Evolutionary conservation across 2,797 vertebrate species (phyloP).

Genomic region (Lagorchestes hirsutus): DNA sequence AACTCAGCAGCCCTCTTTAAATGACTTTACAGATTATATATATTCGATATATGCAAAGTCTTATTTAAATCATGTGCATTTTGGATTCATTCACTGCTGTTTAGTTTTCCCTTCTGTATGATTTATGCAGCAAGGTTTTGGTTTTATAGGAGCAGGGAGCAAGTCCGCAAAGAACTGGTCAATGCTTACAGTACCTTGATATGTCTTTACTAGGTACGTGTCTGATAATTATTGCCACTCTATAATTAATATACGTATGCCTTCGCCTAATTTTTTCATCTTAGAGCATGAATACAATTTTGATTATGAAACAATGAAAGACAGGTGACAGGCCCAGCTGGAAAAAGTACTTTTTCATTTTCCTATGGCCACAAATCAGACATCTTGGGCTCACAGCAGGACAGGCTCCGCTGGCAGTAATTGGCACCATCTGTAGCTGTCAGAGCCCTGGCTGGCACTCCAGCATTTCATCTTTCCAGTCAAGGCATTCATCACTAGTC

Average conservation of each 20-base stretch:
- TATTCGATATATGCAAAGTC: not conserved
- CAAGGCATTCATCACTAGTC: slow-evolving; percentile 89
- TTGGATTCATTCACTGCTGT: slow-evolving; percentile 20
- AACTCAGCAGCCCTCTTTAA: not conserved
- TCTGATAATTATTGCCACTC: slow-evolving; percentile 72
- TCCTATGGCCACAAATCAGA: slow-evolving; percentile 89
- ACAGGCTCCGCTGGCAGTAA: slow-evolving; percentile 90
- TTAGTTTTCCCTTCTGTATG: slow-evolving; percentile 30
- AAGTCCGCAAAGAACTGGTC: slow-evolving; percentile 33
- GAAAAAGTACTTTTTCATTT: slow-evolving; percentile 87
- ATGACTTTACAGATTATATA: not conserved
- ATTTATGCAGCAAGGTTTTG: slow-evolving; percentile 16
- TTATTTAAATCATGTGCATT: not conserved
- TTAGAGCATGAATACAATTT: slow-evolving; percentile 82
- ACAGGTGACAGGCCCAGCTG: slow-evolving; percentile 88
- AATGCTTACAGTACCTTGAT: slow-evolving; percentile 59
- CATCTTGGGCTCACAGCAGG: slow-evolving; percentile 88
- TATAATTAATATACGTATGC: slow-evolving; percentile 76
- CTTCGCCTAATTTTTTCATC: slow-evolving; percentile 30
- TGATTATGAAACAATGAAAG: slow-evolving; percentile 81
- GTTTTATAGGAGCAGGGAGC: slow-evolving; percentile 4
- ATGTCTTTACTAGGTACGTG: slow-evolving; percentile 71
- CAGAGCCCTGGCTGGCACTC: slow-evolving; percentile 87
- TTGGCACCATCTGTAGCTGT: slow-evolving; percentile 94
- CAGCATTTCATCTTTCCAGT: slow-evolving; percentile 89